A percentile compares a stretch with the other conserved stretches of the same genome.
Conservation (phyloP, 23 tunicate genomes). For the Trididemnum miniatum region DNA sequence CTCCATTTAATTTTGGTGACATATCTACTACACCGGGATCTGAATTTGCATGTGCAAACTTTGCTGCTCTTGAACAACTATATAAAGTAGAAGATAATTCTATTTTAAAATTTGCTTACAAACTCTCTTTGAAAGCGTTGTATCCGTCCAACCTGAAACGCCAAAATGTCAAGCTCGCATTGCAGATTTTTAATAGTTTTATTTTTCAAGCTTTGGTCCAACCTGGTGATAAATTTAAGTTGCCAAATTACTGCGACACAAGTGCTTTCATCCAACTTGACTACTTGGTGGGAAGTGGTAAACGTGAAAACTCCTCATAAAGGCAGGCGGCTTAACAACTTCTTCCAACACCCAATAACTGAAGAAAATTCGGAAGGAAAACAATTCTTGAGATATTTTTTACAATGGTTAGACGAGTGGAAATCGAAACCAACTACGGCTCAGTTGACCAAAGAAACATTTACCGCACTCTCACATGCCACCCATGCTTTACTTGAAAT, state of each 20-base stretch:
- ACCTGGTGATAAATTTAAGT: neutral
- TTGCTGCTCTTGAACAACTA: neutral
- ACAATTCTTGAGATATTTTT: neutral
- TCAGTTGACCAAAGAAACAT: too few relatives aligned
- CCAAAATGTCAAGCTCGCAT: conserved; percentile 3
- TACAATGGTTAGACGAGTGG: conserved; percentile 2
- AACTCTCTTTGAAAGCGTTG: conserved; percentile 3
- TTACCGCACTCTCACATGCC: too few relatives aligned
- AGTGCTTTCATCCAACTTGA: neutral
- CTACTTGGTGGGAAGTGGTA: neutral
- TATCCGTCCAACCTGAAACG: neutral
- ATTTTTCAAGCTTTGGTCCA: neutral
- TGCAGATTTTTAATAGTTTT: conserved; percentile 3
- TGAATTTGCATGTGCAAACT: conserved; percentile 3
- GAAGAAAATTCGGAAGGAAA: too few relatives aligned
- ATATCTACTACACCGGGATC: neutral
- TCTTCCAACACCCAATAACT: conserved; percentile 10
- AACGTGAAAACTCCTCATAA: conserved; percentile 18
- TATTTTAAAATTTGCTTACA: neutral
- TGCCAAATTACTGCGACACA: neutral
- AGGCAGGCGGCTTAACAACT: conserved; percentile 10
- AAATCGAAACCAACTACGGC: too few relatives aligned
- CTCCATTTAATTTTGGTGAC: neutral
- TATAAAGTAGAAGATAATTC: neutral
- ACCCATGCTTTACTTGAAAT: too few relatives aligned